These are phyloP conservation scores for Eristalis pertinax DNA, from an alignment of 2,888 invertebrate genomes.

Conservation along the genomic window DNA sequence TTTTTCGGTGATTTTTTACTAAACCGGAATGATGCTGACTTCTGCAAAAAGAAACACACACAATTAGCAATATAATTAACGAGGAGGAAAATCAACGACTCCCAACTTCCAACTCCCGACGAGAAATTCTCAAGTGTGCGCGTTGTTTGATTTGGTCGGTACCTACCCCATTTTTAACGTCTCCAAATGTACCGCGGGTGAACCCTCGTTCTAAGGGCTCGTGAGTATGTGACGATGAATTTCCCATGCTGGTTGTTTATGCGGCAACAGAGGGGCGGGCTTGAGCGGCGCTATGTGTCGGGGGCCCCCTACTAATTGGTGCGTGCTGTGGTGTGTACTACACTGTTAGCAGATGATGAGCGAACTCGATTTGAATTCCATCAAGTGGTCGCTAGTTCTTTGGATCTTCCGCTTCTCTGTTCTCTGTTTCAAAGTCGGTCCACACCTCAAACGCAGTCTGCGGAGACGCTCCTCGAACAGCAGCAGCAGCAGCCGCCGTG, in stretches of 20 bases:
- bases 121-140: constrained; percentile 77
- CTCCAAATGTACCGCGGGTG: constrained; percentile 82
- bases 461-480: too few relatives aligned
- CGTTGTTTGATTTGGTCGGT: constrained; percentile 35
- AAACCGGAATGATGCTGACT: constrained; percentile 83
- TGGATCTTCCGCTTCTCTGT: not conserved
- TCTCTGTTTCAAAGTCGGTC: not conserved
- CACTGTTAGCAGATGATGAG: constrained; percentile 42
- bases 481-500: not conserved
- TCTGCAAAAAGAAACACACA: constrained; percentile 81
- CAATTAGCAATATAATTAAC: constrained; percentile 42
- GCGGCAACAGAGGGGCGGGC: not conserved
- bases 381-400: constrained; percentile 43
- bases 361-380: constrained; percentile 59
- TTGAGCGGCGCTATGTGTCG: not conserved
- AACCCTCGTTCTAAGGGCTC: constrained; percentile 89
- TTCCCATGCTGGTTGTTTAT: constrained; percentile 84
- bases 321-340: not conserved
- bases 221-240: constrained; percentile 91
- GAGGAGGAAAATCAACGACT: constrained; percentile 19
- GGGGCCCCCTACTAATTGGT: not conserved
- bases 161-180: constrained; percentile 82
- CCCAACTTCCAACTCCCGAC: constrained; percentile 61
- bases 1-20: constrained; percentile 87
- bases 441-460: constrained; percentile 4